These are phyloP conservation scores for Myanophis thanlyinensis DNA, from an alignment of 2,113 vertebrate species.

Conservation along the genomic window DNA sequence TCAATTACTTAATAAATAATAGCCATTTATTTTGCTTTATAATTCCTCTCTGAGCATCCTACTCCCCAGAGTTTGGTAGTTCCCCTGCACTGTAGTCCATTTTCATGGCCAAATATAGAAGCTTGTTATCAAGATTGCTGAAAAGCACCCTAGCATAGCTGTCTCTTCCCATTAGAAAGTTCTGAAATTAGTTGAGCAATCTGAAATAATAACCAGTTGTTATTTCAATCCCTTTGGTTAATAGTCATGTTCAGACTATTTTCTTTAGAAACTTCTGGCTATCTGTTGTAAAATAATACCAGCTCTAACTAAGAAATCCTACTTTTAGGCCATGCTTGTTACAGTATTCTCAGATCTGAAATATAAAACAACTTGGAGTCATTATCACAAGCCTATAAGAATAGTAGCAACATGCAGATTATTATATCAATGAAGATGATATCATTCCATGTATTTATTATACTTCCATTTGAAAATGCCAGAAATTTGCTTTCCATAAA, in stretches of 20 bases:
- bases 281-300: not conserved
- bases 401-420: not conserved
- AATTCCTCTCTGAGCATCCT: conserved; percentile 29
- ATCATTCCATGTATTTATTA: not conserved
- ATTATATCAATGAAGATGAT: not conserved
- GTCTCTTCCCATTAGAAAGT: not conserved
- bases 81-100: not conserved
- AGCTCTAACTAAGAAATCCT: not conserved
- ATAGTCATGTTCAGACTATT: not conserved
- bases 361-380: not conserved
- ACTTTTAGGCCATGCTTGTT: not conserved
- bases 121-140: not conserved
- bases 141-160: not conserved
- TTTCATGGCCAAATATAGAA: not conserved
- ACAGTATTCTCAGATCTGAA: not conserved
- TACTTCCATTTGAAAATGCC: not conserved
- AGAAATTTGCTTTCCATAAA: not conserved
- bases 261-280: not conserved
- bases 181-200: not conserved
- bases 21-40: conserved; percentile 25
- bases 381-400: not conserved
- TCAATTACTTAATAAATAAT: conserved; percentile 23
- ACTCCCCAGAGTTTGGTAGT: conserved; percentile 6
- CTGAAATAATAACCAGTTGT: not conserved
- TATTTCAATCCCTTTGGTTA: not conserved